These are phyloP conservation scores for Hippocampus guttulatus DNA, from an alignment of 2,113 vertebrate genomes.

Conservation along the genomic window DNA sequence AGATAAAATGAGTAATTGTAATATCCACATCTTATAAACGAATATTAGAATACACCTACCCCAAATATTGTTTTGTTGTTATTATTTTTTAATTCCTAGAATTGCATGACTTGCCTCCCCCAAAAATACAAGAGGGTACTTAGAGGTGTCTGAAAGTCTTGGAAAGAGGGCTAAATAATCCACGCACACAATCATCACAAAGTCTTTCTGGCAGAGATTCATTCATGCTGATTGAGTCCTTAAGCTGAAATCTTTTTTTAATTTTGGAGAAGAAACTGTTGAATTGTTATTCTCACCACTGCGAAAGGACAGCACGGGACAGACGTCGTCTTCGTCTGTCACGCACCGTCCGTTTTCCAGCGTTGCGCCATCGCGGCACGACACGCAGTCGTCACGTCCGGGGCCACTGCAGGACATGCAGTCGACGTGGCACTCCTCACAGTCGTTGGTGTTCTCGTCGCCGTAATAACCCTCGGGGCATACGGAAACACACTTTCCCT, in stretches of 20 bases:
- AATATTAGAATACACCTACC: no score
- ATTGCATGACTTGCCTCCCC: constrained; percentile 44
- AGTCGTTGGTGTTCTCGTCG: constrained; percentile 75
- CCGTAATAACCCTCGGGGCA: constrained; percentile 68
- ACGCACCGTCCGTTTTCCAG: constrained; percentile 69
- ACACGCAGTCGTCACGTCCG: constrained; percentile 66
- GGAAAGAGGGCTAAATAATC: constrained; percentile 25
- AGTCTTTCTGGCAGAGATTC: constrained; percentile 32
- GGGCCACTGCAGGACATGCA: constrained; percentile 77
- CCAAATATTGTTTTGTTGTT: no score
- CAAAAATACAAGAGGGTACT: constrained; percentile 56
- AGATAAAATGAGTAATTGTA: no score
- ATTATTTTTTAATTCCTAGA: constrained; percentile 24
- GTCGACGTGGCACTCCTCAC: constrained; percentile 77
- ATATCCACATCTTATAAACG: no score
- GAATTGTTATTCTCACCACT: constrained; percentile 71
- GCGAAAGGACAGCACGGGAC: constrained; percentile 63
- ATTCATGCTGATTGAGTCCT: constrained; percentile 12
- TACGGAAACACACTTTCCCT: constrained; percentile 62
- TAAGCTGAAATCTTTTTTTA: constrained; percentile 55
- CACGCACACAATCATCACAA: constrained; percentile 40
- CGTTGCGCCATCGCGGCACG: constrained; percentile 59
- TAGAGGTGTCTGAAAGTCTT: constrained; percentile 27
- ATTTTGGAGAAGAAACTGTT: constrained; percentile 47
- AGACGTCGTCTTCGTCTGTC: constrained; percentile 42